A percentile compares a stretch with the other conserved stretches of the same genome.
Evolutionary conservation across 1,140 invertebrate species (phyloP).

Genomic region (Gryon sp.): DNA sequence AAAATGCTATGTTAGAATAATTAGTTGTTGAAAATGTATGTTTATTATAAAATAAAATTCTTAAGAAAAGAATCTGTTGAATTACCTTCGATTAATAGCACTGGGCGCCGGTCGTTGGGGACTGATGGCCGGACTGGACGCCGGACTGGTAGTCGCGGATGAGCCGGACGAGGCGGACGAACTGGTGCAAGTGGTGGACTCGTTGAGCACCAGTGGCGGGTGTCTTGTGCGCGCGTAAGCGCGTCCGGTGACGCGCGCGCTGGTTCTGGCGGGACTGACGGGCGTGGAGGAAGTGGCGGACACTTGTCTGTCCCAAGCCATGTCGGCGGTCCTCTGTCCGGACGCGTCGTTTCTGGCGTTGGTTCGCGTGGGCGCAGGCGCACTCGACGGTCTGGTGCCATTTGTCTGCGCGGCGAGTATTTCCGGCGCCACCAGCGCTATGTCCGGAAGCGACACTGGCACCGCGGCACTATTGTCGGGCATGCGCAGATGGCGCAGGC

Average conservation of each 20-base stretch:
- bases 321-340: background rate
- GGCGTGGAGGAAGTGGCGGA: slow-evolving; percentile 32
- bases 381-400: slow-evolving; percentile 72
- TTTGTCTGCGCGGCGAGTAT: slow-evolving; percentile 76
- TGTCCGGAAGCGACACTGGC: slow-evolving; percentile 75
- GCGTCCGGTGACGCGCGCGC: slow-evolving; percentile 23
- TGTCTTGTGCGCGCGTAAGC: slow-evolving; percentile 40
- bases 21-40: no score
- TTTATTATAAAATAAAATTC: no score
- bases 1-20: no score
- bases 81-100: slow-evolving; percentile 20
- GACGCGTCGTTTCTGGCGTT: background rate
- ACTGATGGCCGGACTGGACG: slow-evolving; percentile 65
- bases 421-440: slow-evolving; percentile 76
- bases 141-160: slow-evolving; percentile 48
- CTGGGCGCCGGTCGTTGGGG: slow-evolving; percentile 52
- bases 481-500: slow-evolving; percentile 73
- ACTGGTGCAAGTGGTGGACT: slow-evolving; percentile 62
- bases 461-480: slow-evolving; percentile 37
- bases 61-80: no score
- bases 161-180: slow-evolving; percentile 65
- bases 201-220: slow-evolving; percentile 55
- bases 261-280: slow-evolving; percentile 27
- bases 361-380: slow-evolving; percentile 69
- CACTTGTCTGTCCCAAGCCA: background rate